A percentile compares a stretch with the other conserved stretches of the same genome.
Conservation (phyloP, 1,140 invertebrate species). For the Sitophilus oryzae region DNA sequence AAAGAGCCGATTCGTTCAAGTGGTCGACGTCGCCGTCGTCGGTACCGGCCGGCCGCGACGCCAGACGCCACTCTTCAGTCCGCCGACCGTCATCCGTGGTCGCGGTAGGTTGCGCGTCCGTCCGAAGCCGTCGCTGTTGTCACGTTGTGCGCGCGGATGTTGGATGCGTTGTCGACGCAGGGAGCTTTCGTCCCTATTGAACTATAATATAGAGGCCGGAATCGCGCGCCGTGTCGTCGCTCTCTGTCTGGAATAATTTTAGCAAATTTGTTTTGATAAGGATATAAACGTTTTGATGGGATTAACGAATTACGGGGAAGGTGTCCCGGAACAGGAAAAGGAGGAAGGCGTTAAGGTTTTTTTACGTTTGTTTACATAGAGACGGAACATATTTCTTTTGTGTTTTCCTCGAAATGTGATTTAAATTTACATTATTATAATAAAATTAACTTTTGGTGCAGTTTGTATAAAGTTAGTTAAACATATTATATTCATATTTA, state of each 20-base stretch:
- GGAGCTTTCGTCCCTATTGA: neutral
- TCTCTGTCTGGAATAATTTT: slow-evolving; percentile 19
- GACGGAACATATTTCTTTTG: too few relatives aligned
- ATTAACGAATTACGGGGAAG: slow-evolving; percentile 9
- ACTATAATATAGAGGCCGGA: neutral
- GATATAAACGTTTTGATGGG: slow-evolving; percentile 12
- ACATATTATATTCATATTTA: too few relatives aligned
- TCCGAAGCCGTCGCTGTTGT: neutral
- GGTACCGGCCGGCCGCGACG: neutral
- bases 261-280: slow-evolving; percentile 32
- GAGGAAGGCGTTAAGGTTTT: neutral
- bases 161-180: neutral
- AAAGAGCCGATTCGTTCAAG: slow-evolving; percentile 4
- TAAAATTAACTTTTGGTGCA: too few relatives aligned
- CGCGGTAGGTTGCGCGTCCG: slow-evolving; percentile 9
- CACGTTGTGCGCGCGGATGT: slow-evolving; percentile 9
- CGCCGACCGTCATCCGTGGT: slow-evolving; percentile 8
- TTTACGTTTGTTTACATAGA: too few relatives aligned
- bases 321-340: neutral
- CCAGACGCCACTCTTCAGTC: slow-evolving; percentile 14
- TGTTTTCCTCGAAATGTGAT: too few relatives aligned
- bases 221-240: slow-evolving; percentile 11
- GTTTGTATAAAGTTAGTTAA: too few relatives aligned
- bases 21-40: slow-evolving; percentile 4
- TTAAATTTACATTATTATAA: too few relatives aligned